A percentile compares a stretch with the other conserved stretches of the same genome.
Conservation (phyloP, 2,888 invertebrate species). For the Papilio protenor region DNA sequence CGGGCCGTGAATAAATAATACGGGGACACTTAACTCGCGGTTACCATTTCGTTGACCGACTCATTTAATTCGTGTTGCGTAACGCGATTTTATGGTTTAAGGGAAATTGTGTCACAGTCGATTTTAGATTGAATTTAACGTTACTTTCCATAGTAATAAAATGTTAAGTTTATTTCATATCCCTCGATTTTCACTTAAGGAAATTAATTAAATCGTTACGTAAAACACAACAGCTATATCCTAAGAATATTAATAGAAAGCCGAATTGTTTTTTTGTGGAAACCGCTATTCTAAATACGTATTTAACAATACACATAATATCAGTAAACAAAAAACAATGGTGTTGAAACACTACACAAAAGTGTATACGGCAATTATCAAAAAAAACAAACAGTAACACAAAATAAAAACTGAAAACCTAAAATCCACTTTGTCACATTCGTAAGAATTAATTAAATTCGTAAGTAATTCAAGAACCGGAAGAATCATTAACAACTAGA, state of each 20-base stretch:
- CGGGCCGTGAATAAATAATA: conserved; percentile 46
- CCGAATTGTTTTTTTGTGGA: not conserved
- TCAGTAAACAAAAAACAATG: not conserved
- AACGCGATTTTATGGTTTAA: conserved; percentile 29
- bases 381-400: not conserved
- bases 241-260: not conserved
- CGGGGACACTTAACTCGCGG: conserved; percentile 7
- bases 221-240: not conserved
- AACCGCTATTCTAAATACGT: no score
- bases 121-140: conserved; percentile 8
- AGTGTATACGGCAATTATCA: not conserved
- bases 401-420: not conserved
- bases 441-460: not conserved
- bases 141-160: conserved; percentile 6
- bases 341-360: not conserved
- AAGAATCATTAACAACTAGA: conserved; percentile 17
- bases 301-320: no score
- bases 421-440: not conserved
- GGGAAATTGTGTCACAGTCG: conserved; percentile 31
- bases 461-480: not conserved
- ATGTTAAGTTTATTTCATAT: conserved; percentile 6
- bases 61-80: conserved; percentile 26
- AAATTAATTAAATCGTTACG: not conserved
- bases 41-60: conserved; percentile 17
- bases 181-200: not conserved